A percentile compares a stretch with the other conserved stretches of the same genome.
Evolutionary conservation across 2,888 invertebrate genomes (phyloP).

Genomic region (Phalangium opilio): DNA sequence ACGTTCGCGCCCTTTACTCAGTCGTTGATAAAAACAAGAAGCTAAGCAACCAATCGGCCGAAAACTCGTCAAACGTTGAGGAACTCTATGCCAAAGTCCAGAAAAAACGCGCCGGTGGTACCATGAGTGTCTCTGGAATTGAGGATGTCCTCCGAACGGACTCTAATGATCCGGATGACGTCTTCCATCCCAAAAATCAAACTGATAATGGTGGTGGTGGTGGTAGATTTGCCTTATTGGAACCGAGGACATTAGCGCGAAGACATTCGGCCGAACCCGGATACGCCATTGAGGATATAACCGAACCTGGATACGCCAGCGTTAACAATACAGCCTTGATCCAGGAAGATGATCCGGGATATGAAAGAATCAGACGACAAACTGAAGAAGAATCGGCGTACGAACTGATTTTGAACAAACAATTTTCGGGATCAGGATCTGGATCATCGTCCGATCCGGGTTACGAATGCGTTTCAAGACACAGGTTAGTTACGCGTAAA

Average conservation of each 20-base stretch:
- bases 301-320: not conserved
- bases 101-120: conserved; percentile 13
- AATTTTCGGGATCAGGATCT: too few relatives aligned
- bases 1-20: conserved; percentile 11
- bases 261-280: conserved; percentile 8
- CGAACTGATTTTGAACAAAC: not conserved
- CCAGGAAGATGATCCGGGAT: conserved; percentile 8
- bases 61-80: conserved; percentile 14
- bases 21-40: conserved; percentile 13
- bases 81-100: conserved; percentile 19
- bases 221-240: too few relatives aligned
- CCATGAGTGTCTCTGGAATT: conserved; percentile 7
- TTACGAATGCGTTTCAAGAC: conserved; percentile 10
- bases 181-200: conserved; percentile 8
- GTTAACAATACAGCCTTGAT: conserved; percentile 1
- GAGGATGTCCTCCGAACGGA: conserved; percentile 10
- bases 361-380: conserved; percentile 12
- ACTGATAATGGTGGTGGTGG: too few relatives aligned
- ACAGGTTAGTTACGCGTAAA: not conserved
- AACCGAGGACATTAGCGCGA: too few relatives aligned
- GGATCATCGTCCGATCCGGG: conserved; percentile 10
- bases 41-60: conserved; percentile 10
- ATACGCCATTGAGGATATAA: conserved; percentile 12
- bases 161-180: conserved; percentile 3
- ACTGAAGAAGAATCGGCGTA: conserved; percentile 8